phyloP scores from a whole-genome alignment of 2,113 vertebrate species.

The Dromas ardeola region DNA sequence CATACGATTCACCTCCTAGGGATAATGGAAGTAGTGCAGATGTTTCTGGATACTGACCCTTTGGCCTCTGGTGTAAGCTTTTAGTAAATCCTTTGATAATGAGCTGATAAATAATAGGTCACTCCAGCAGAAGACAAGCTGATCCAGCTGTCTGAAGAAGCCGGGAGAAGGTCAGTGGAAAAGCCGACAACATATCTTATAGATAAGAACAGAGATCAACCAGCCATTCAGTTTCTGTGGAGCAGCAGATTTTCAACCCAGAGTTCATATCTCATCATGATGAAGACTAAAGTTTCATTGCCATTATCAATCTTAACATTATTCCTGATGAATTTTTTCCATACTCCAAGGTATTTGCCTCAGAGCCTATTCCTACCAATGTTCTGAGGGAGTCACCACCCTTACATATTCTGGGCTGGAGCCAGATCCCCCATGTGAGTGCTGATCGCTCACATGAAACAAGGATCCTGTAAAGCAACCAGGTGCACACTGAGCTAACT shows the following conservation, averaged over 20 bases:
- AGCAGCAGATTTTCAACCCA: neutral
- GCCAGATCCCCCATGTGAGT: neutral
- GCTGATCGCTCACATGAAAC: neutral
- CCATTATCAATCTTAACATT: neutral
- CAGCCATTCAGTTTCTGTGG: neutral
- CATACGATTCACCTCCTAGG: neutral
- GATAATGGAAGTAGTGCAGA: neutral
- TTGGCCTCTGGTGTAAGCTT: neutral
- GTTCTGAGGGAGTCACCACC: neutral
- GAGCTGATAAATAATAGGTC: neutral
- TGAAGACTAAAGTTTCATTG: neutral
- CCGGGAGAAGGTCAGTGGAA: neutral
- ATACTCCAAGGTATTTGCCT: neutral
- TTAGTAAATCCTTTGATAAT: neutral
- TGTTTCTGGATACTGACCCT: neutral
- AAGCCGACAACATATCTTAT: neutral
- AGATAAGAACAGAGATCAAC: neutral
- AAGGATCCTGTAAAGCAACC: neutral
- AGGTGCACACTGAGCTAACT: rapidly evolving
- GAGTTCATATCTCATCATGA: neutral
- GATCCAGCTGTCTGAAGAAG: neutral
- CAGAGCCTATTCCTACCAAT: neutral
- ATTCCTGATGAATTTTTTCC: neutral
- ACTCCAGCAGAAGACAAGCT: neutral
- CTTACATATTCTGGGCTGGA: neutral